Base-by-base conservation (phyloP, 2,888 invertebrate species). In the Oscheius sp. region DNA sequence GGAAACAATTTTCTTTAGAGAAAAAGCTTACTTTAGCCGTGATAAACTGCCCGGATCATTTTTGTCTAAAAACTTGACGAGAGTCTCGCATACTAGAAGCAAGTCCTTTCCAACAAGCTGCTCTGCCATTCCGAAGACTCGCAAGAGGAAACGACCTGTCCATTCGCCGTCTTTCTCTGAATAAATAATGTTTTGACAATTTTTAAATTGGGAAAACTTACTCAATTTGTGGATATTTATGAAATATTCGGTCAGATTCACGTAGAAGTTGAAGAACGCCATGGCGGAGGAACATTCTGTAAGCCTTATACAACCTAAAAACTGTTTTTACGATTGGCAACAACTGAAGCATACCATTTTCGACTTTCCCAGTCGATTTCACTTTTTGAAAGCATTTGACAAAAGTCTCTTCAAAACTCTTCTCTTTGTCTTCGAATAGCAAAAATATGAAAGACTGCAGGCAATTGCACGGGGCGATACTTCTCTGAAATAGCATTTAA, bases 361-460 rank as follows among this genome's bases (percentile, higher is more conserved):
- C 63, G 3, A 63, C n/a, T 3, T 2, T 60, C 13, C 47, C 47
- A 32, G 9, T 48, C 48, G 10, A 21, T 63, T 29, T 47, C 5
- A 63, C 13, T 10, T 2, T 48, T 63, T 63, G 47, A 11, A 63
- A 63, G 50, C 63, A 48, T 63, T 63, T 63, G 48, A 63, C 11
- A 2, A 63, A 63, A n/a, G 48, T 5, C 21, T 63, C 63, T 63
- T 63, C 63, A 48, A 47, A 63, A 29, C 48, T 63, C 33, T 63
- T 63, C 63, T 63, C 63, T n/a, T 68, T 53, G 53, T 55, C 68
- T 11, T 53, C 37, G 42, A 68, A 68, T n/a, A 68, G 68, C 55
- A 68, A 35, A 37, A 68, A 68, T 35, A 68, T 42, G 21, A 68
- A 55, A n/a, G 55, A 33, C 13, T 68, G 68, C 35, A 68, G 13